Conservation (phyloP, 2,797 vertebrate species). For the Lacerta bilineata region DNA sequence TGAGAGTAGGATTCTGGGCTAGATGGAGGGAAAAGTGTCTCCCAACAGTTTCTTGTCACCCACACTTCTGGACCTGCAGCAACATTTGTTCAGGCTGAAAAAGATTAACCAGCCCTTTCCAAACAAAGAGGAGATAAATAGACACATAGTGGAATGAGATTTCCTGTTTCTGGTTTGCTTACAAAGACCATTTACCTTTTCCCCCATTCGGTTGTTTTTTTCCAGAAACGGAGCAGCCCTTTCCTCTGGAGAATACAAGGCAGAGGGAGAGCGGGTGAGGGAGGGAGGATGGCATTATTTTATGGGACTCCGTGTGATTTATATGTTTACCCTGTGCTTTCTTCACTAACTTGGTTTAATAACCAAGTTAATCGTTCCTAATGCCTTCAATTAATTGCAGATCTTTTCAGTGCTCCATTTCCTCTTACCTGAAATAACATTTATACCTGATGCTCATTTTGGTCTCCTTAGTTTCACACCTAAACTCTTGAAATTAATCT, state of each 20-base stretch:
- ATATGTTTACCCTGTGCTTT: constrained; percentile 52
- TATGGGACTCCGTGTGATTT: constrained; percentile 53
- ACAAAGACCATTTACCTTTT: neutral
- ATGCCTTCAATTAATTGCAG: constrained; percentile 74
- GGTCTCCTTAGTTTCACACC: constrained; percentile 26
- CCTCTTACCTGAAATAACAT: neutral
- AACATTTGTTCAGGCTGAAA: neutral
- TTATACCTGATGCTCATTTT: constrained; percentile 13
- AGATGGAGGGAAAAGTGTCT: neutral
- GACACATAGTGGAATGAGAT: neutral
- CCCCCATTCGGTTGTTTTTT: neutral
- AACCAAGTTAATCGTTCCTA: constrained; percentile 73
- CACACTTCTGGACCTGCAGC: neutral
- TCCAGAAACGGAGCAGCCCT: neutral
- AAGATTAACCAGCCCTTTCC: neutral
- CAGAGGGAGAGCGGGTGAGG: neutral
- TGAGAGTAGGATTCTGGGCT: no score
- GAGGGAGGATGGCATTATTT: constrained; percentile 30
- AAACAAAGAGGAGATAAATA: constrained; percentile 9
- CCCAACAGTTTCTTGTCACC: neutral
- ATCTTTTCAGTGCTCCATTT: constrained; percentile 2
- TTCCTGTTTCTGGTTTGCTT: neutral
- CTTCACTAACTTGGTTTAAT: constrained; percentile 70
- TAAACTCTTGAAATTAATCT: neutral
- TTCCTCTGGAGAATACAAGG: neutral